phyloP scores from a whole-genome alignment of 2,888 invertebrate species.

The Mesorhabditis sp. region DNA sequence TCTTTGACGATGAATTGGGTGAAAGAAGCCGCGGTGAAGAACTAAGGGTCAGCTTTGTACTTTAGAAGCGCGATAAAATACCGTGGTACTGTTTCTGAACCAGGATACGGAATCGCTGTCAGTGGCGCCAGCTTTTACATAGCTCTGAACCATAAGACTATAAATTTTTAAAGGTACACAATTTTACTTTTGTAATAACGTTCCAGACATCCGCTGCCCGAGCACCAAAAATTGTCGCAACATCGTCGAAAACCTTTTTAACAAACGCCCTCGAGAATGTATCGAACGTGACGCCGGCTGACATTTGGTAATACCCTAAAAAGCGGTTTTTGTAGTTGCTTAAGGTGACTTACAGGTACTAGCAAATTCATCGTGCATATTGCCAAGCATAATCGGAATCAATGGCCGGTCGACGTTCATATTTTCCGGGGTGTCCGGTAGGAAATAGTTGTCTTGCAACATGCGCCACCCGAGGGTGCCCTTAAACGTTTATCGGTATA shows the following conservation, averaged over 20 bases:
- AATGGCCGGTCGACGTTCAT: not conserved
- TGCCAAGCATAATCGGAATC: not conserved
- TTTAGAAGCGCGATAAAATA: not conserved
- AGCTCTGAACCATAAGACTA: not conserved
- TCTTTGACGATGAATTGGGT: slow-evolving; percentile 4
- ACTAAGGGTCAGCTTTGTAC: not conserved
- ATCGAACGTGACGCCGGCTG: not conserved
- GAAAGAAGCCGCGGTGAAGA: not conserved
- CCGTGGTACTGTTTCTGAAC: not conserved
- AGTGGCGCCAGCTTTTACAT: not conserved
- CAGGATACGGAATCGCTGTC: not conserved
- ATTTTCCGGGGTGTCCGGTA: not conserved
- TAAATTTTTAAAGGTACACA: too few species aligned
- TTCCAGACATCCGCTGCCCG: not conserved
- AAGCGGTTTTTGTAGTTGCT: too few species aligned
- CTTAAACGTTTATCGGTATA: not conserved
- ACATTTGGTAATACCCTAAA: not conserved
- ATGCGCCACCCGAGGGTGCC: not conserved
- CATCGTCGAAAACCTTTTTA: not conserved
- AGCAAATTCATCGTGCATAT: not conserved
- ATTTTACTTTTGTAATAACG: not conserved
- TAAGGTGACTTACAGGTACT: not conserved
- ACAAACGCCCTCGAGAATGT: not conserved
- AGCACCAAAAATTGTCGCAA: not conserved
- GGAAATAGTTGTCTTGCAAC: not conserved